A percentile compares a stretch with the other conserved stretches of the same genome.
phyloP scores from a whole-genome alignment of 2,888 invertebrate genomes.

The Trisateles emortualis region DNA sequence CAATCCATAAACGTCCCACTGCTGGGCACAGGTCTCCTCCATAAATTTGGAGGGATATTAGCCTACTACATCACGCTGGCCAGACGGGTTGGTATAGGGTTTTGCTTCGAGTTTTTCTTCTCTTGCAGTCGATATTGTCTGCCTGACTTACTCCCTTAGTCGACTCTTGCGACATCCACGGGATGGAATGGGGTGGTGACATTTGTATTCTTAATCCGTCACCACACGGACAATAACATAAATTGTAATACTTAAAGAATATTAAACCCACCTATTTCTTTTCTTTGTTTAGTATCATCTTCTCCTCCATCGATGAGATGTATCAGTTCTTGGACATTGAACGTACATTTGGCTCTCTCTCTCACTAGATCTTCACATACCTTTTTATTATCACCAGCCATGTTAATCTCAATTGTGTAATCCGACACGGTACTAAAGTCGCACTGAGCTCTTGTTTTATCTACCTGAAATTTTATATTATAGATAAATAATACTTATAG shows the following conservation, averaged over 20 bases:
- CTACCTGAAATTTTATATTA: not conserved
- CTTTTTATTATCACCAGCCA: conserved; percentile 44
- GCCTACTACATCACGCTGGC: too few relatives aligned
- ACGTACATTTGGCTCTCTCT: conserved; percentile 90
- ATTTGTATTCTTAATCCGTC: too few relatives aligned
- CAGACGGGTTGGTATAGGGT: too few relatives aligned
- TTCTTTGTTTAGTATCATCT: conserved; percentile 89
- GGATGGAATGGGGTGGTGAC: too few relatives aligned
- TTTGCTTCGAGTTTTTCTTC: too few relatives aligned
- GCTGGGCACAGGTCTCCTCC: too few relatives aligned
- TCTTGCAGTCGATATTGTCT: too few relatives aligned
- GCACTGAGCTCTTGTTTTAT: conserved; percentile 4
- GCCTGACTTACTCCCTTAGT: too few relatives aligned
- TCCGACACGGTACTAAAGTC: conserved; percentile 1
- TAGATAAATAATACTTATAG: not conserved
- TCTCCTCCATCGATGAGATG: conserved; percentile 91
- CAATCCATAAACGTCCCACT: too few relatives aligned
- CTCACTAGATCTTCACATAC: conserved; percentile 89
- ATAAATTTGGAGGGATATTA: too few relatives aligned
- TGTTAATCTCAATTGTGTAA: conserved; percentile 27
- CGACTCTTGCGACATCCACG: too few relatives aligned
- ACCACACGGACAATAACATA: too few relatives aligned
- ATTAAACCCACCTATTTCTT: conserved; percentile 62
- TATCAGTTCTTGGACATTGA: conserved; percentile 90
- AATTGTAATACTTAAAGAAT: not conserved